A percentile compares a stretch with the other conserved stretches of the same genome.
These are phyloP conservation scores for Cygnus buccinator DNA, from an alignment of 2,113 vertebrate species.

Conservation along the genomic window DNA sequence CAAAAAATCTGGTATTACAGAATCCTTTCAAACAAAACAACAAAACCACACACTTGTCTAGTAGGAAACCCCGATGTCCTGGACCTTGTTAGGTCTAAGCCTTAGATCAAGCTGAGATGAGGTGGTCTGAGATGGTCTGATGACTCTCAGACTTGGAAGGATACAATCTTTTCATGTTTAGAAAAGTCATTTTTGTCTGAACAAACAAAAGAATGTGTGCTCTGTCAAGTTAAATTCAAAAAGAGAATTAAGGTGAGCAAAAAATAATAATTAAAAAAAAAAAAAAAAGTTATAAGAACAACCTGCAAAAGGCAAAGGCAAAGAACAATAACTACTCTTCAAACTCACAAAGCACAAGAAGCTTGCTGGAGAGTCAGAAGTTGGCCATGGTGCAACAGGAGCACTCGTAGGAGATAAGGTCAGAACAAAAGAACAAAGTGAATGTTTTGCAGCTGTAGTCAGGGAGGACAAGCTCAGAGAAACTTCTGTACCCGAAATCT, in stretches of 20 bases:
- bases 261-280: background rate
- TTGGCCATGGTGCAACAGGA: slow-evolving; percentile 31
- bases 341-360: background rate
- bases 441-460: slow-evolving; percentile 30
- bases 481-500: slow-evolving; percentile 19
- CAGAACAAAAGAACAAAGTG: slow-evolving; percentile 41
- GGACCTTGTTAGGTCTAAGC: background rate
- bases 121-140: background rate
- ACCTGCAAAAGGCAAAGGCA: background rate
- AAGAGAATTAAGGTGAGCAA: background rate
- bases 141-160: background rate
- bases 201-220: background rate
- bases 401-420: background rate
- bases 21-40: background rate
- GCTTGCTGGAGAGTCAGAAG: background rate
- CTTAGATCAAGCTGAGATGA: background rate
- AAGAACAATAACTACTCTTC: slow-evolving; percentile 4
- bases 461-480: slow-evolving; percentile 25
- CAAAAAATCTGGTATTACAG: background rate
- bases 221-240: background rate
- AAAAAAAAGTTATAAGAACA: background rate
- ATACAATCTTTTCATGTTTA: background rate
- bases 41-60: background rate
- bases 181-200: background rate
- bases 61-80: background rate